phyloP scores from a whole-genome alignment of 1,140 invertebrate species.

The Drosophila jambulina region DNA sequence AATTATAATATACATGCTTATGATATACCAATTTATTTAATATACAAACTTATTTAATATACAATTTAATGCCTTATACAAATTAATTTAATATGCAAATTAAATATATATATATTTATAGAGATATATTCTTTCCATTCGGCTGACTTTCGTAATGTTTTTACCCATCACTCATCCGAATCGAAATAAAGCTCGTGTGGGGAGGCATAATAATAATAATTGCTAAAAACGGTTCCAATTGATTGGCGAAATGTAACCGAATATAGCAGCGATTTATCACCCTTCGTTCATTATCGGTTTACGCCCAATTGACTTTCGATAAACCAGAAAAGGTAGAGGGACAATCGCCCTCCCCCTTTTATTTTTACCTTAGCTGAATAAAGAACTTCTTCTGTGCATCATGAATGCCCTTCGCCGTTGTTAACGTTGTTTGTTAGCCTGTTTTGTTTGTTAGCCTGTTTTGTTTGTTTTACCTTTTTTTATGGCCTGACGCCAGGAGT shows the following conservation, averaged over 20 bases:
- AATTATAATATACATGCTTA: too few species aligned
- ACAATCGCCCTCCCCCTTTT: not conserved
- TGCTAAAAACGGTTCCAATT: not conserved
- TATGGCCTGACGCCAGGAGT: conserved; percentile 41
- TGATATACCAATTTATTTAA: not conserved
- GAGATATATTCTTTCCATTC: not conserved
- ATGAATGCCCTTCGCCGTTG: conserved; percentile 17
- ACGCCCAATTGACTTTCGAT: conserved; percentile 38
- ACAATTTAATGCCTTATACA: too few species aligned
- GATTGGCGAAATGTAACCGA: conserved; percentile 5
- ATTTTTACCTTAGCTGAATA: conserved; percentile 2
- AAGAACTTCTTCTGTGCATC: conserved; percentile 3
- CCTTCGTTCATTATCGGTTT: conserved; percentile 22
- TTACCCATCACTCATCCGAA: not conserved
- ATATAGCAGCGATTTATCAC: conserved; percentile 20
- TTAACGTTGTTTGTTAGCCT: conserved; percentile 29
- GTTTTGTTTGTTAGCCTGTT: conserved; percentile 33
- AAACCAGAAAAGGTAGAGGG: conserved; percentile 10
- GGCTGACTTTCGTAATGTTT: not conserved
- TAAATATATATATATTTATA: not conserved
- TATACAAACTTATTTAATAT: not conserved
- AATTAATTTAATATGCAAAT: not conserved
- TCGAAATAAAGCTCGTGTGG: not conserved
- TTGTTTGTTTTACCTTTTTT: conserved; percentile 41
- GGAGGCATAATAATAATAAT: conserved; percentile 2